phyloP scores from a whole-genome alignment of 2,113 vertebrate species.

The Lophochroa leadbeateri region DNA sequence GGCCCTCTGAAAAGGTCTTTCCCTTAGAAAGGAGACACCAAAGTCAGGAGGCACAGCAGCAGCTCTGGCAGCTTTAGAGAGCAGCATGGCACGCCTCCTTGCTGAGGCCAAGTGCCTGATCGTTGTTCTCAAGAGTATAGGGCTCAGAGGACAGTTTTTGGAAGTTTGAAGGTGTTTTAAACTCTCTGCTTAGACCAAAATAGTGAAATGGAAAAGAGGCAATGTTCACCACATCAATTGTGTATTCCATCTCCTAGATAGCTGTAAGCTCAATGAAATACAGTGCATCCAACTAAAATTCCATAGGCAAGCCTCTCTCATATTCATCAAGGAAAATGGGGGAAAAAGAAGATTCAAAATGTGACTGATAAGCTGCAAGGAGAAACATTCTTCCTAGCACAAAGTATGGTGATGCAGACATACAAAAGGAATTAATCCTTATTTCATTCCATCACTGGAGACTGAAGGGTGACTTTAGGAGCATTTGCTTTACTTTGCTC shows the following conservation, averaged over 20 bases:
- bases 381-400: background rate
- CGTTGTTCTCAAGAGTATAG: background rate
- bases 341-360: background rate
- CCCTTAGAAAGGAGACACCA: background rate
- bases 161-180: background rate
- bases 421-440: background rate
- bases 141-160: background rate
- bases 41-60: background rate
- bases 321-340: background rate
- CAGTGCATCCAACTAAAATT: background rate
- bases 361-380: background rate
- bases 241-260: background rate
- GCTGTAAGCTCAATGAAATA: background rate
- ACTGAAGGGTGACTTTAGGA: background rate
- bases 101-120: too few relatives aligned
- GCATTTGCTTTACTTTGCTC: background rate
- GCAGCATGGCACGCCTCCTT: accelerated
- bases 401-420: background rate
- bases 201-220: background rate
- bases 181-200: background rate
- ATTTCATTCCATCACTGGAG: background rate
- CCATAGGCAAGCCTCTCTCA: background rate
- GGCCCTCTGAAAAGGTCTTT: background rate
- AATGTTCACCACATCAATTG: background rate
- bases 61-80: background rate